Conservation (phyloP, 2,113 vertebrate genomes). For the Phrynosoma blainvillii region DNA sequence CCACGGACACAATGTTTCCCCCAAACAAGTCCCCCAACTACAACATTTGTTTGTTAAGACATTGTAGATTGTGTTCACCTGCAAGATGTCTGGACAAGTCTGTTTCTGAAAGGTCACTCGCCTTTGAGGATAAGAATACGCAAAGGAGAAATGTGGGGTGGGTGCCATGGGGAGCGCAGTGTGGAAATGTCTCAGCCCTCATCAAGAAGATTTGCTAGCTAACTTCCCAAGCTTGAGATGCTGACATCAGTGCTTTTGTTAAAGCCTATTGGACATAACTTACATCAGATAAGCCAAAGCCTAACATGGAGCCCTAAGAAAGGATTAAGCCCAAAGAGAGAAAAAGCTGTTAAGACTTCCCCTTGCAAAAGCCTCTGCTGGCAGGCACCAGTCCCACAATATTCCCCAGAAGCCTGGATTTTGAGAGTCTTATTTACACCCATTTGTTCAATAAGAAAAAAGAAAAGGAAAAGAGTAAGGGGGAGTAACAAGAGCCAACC, state of each 20-base stretch:
- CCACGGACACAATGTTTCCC: background rate
- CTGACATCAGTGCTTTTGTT: background rate
- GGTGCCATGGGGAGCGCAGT: background rate
- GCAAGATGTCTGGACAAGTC: background rate
- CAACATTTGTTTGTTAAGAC: slow-evolving; percentile 5
- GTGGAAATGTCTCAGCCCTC: background rate
- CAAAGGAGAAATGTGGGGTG: background rate
- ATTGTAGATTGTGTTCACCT: slow-evolving; percentile 13
- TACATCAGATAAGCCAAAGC: background rate
- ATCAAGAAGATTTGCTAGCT: background rate
- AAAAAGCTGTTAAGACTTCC: slow-evolving; percentile 16
- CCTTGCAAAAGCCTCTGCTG: slow-evolving; percentile 20
- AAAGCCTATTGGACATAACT: background rate
- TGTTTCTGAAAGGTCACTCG: slow-evolving; percentile 8
- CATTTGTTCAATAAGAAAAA: slow-evolving; percentile 26
- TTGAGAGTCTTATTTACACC: slow-evolving; percentile 51
- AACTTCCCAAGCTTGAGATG: background rate
- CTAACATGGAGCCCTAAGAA: fast-evolving
- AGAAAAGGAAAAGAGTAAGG: background rate
- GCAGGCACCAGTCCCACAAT: background rate
- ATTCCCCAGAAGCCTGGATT: slow-evolving; percentile 8
- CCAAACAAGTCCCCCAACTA: background rate
- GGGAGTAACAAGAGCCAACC: slow-evolving; percentile 30
- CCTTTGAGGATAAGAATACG: background rate
- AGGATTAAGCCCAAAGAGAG: background rate